Evolutionary conservation across 30 jellyfish, hydroid and myxozoan species (phyloP).

Genomic region (Cassiopea andromeda): DNA sequence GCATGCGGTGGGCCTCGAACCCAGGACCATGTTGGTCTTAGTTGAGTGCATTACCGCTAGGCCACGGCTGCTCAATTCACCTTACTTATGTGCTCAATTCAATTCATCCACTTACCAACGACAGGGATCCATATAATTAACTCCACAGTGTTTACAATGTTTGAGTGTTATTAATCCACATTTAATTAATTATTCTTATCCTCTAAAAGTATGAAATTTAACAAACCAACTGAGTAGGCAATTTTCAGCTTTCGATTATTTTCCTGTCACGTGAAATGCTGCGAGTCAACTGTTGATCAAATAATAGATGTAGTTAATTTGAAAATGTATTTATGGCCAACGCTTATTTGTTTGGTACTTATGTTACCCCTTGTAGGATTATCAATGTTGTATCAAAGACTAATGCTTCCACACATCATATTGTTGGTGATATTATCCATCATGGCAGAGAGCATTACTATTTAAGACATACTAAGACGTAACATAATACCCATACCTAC

Average conservation of each 20-base stretch:
- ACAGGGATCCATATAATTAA: no score
- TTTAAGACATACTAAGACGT: neutral
- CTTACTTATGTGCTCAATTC: no score
- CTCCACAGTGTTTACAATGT: no score
- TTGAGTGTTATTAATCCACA: no score
- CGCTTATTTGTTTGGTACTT: neutral
- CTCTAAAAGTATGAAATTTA: no score
- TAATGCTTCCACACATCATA: slow-evolving; percentile 14
- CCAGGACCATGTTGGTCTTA: no score
- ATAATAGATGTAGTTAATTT: neutral
- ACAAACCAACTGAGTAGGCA: neutral
- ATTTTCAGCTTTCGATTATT: neutral
- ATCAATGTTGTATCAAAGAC: slow-evolving; percentile 8
- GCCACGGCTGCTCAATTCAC: no score
- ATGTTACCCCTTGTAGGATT: neutral
- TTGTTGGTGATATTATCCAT: neutral
- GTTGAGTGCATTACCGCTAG: no score
- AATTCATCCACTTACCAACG: no score
- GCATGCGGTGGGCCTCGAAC: no score
- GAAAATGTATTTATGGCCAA: slow-evolving; percentile 4
- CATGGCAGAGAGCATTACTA: neutral
- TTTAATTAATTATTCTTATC: no score
- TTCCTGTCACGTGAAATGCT: neutral
- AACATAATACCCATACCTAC: neutral
- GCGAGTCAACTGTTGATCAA: neutral